Evolutionary conservation across 2,113 vertebrate genomes (phyloP), one percentile per base, ranked within the genome.

Genomic region (Lycocorax pyrrhopterus): DNA sequence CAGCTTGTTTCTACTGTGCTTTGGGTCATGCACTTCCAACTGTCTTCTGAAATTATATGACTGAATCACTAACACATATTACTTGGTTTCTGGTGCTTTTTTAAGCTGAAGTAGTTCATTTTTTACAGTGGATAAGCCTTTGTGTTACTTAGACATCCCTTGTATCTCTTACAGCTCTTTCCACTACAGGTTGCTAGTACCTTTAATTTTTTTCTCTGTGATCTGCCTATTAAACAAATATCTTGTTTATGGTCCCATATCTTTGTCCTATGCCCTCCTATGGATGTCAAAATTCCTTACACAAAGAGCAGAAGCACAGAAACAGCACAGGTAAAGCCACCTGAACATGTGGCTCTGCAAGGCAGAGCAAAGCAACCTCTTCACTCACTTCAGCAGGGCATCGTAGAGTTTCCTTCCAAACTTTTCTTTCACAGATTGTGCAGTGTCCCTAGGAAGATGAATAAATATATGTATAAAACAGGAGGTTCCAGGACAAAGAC

Each of bases 381-480:
- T n/a, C 9, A 97, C 98, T 96, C 95, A 99, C 99, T 97, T 99
- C 89, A 99, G 91, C 73, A 99, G 96, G 29, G 98, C 98, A n/a
- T 99, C 99, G 75, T 99, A 99, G 71, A 99, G 98, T 67, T 98
- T 98, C 95, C 98, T 99, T 43, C 99, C 99, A 98, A 99, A 99
- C 96, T 99, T 99, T 96, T 99, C 99, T 91, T 99, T 99, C 95
- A 99, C 98, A 19, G 97, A 95, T 39, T 99, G 98, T 37, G 98
- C 99, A 13, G 98, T 99, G 91, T 99, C 99, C 99, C 99, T 99
- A 56, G 78, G 59, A 73, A 96, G 88, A 91, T 4, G 85, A 82
- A 91, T 33, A 72, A 67, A 84, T 60, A 26, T 2, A 72, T 16
- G 16, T 13, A 60, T 37, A 64, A 90, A 94, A 44, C 39, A 55